These are phyloP conservation scores for Lasioglossum leucozonium DNA, from an alignment of 2,888 invertebrate species.

Conservation along the genomic window DNA sequence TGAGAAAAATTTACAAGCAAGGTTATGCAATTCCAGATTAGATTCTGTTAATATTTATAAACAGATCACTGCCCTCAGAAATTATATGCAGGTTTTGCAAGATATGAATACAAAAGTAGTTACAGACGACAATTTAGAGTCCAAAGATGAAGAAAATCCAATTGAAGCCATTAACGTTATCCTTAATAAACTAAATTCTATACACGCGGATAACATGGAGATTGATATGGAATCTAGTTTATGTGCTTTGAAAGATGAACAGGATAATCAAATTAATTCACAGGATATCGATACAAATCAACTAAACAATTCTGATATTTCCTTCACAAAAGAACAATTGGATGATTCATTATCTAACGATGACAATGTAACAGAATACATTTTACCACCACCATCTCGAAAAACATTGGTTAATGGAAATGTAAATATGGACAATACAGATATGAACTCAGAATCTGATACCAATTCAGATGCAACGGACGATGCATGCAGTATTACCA, in stretches of 20 bases:
- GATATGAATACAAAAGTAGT: conserved; percentile 76
- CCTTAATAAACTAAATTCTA: conserved; percentile 74
- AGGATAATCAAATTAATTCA: conserved; percentile 74
- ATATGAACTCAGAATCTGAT: conserved; percentile 66
- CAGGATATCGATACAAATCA: conserved; percentile 70
- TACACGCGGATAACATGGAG: conserved; percentile 69
- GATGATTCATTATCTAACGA: conserved; percentile 64
- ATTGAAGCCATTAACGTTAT: conserved; percentile 77
- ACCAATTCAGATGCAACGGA: conserved; percentile 70
- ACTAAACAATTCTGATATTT: conserved; percentile 62
- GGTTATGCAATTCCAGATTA: conserved; percentile 69
- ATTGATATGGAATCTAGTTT: conserved; percentile 68
- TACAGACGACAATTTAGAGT: conserved; percentile 64
- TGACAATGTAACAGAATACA: conserved; percentile 72
- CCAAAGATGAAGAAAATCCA: conserved; percentile 73
- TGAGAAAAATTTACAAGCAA: conserved; percentile 71
- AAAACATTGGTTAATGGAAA: conserved; percentile 76
- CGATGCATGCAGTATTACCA: conserved; percentile 73
- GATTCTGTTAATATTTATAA: conserved; percentile 79
- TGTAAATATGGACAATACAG: conserved; percentile 65
- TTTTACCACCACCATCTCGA: conserved; percentile 73
- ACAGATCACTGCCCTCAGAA: conserved; percentile 78
- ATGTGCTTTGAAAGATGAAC: conserved; percentile 65
- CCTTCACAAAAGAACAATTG: conserved; percentile 70
- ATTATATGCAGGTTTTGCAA: conserved; percentile 78